Evolutionary conservation across 2,888 invertebrate species (phyloP).

Genomic region (Cryptosula pallasiana): DNA sequence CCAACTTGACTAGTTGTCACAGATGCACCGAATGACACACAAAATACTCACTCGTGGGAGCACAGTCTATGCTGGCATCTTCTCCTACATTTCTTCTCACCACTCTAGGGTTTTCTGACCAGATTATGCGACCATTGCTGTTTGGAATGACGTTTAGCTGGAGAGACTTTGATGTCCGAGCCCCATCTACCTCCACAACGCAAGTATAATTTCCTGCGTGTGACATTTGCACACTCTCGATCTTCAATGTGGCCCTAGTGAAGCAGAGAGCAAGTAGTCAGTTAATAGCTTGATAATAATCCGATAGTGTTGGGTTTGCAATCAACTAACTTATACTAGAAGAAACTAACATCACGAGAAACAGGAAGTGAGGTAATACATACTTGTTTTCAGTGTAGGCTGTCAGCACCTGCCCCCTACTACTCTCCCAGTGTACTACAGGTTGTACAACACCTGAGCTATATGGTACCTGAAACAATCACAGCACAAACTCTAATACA

Average conservation of each 20-base stretch:
- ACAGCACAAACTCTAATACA: no score
- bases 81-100: neutral
- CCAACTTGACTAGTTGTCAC: no score
- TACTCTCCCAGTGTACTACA: neutral
- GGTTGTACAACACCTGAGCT: neutral
- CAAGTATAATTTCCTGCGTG: slow-evolving; percentile 19
- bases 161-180: neutral
- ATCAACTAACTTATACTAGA: no score
- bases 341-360: no score
- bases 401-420: neutral
- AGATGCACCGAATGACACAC: no score
- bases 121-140: neutral
- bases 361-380: no score
- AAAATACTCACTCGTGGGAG: no score
- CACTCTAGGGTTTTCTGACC: neutral
- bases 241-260: neutral
- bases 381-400: no score
- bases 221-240: neutral
- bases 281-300: no score
- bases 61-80: neutral
- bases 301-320: no score
- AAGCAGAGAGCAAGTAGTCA: no score
- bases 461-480: neutral
- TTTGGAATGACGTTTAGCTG: neutral
- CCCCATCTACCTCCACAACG: neutral